A percentile compares a stretch with the other conserved stretches of the same genome.
Conservation (phyloP, 2,797 vertebrate species). For the Monodelphis domestica region DNA sequence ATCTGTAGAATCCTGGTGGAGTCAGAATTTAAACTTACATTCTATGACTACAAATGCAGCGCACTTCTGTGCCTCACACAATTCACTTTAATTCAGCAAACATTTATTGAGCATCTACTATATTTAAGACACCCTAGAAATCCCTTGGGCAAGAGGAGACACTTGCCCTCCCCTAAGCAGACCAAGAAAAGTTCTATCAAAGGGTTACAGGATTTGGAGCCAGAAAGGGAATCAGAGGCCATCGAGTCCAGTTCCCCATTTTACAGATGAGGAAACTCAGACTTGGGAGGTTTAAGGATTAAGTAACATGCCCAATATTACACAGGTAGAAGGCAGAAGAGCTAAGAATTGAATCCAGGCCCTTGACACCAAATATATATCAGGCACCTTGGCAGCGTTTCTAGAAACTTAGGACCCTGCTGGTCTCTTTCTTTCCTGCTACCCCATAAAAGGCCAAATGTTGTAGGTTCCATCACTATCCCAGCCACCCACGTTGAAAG, state of each 20-base stretch:
- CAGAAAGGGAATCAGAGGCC: background rate
- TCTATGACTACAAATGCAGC: background rate
- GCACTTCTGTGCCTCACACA: background rate
- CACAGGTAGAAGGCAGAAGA: background rate
- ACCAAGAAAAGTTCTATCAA: background rate
- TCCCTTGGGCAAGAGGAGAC: background rate
- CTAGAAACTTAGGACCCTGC: too few species aligned
- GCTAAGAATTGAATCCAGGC: background rate
- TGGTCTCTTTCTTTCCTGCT: too few species aligned
- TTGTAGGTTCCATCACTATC: too few species aligned
- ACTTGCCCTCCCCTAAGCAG: background rate
- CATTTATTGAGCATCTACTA: background rate
- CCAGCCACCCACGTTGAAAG: too few species aligned
- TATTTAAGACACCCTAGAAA: background rate
- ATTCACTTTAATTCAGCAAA: background rate
- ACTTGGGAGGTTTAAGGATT: fast-evolving
- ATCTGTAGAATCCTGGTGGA: background rate
- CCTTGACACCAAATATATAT: too few species aligned
- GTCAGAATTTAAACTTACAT: background rate
- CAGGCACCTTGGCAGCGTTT: too few species aligned
- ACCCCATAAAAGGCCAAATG: too few species aligned
- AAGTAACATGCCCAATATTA: background rate
- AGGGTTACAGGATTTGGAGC: background rate
- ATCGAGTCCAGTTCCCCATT: background rate
- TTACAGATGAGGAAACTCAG: background rate